Evolutionary conservation across 1,140 invertebrate genomes (phyloP).

Genomic region (Lycorma delicatula): DNA sequence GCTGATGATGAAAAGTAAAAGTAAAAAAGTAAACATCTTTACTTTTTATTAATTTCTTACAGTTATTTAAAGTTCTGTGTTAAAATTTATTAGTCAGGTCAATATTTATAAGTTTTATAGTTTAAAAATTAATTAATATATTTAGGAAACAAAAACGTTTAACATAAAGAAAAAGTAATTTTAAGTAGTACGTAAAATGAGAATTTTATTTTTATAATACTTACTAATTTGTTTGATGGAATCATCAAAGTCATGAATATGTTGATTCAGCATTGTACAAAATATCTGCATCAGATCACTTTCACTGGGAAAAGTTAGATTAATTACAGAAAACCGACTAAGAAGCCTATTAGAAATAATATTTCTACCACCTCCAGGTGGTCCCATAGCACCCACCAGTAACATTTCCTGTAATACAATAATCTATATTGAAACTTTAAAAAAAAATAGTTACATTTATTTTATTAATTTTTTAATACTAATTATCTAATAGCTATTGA

Average conservation of each 20-base stretch:
- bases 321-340: slow-evolving; percentile 70
- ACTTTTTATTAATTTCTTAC: too few species aligned
- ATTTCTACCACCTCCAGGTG: slow-evolving; percentile 70
- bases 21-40: too few species aligned
- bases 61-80: too few species aligned
- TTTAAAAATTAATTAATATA: not conserved
- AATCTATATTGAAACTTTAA: not conserved
- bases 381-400: slow-evolving; percentile 67
- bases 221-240: slow-evolving; percentile 62
- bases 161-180: not conserved
- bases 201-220: slow-evolving; percentile 12
- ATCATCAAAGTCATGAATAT: slow-evolving; percentile 63
- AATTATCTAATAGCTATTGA: too few species aligned
- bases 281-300: slow-evolving; percentile 70
- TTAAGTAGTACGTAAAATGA: not conserved
- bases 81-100: too few species aligned
- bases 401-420: slow-evolving; percentile 54
- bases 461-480: too few species aligned
- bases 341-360: slow-evolving; percentile 63
- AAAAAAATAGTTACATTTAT: too few species aligned
- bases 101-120: too few species aligned
- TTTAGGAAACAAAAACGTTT: not conserved
- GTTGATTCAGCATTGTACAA: slow-evolving; percentile 71
- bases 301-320: slow-evolving; percentile 70
- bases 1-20: too few species aligned